Base-by-base conservation (phyloP, 2,113 vertebrate genomes). In the Lathamus discolor region DNA sequence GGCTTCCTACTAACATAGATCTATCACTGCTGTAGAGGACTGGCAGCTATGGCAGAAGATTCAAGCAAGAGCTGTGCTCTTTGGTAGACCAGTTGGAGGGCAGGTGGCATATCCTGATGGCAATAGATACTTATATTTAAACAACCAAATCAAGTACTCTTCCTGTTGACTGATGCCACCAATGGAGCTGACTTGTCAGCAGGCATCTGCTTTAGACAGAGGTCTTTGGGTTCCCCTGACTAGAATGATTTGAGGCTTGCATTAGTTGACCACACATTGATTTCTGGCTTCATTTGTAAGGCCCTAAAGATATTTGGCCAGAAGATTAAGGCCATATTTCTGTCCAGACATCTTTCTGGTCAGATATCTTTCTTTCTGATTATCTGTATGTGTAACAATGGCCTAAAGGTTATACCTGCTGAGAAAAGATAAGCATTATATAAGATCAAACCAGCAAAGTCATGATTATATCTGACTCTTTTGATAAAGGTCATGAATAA, bases 361-460 rank as follows among this genome's bases (percentile, higher is more conserved):
- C 24, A 48, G 70, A 20, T 73, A 77, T 25, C 24, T 89, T 91
- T 94, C 44, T 73, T 94, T 59, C n/a, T 59, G 37, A 77, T 79
- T 85, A 80, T 83, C 70, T 92, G 6, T 78, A 24, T 28, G 31
- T 67, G 24, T 46, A 94, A 73, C 49, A 77, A 27, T 62, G 88
- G 54, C 74, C 75, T 74, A 10, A 70, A 29, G 49, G 28, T 80
- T 91, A 77, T 51, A 63, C 8, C 78, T 93, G 85, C 41, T 86
- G 63, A 90, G 48, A 64, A 80, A 85, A 95, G 88, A 89, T 85
- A 96, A 80, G 64, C 18, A 39, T 86, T 88, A 59, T 76, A 61
- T 51, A 80, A 29, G 46, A 35, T 73, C 39, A 86, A 33, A 51
- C 35, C 27, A 43, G n/a, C n/a, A 61, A 33, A 86, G 10, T 63